Evolutionary conservation across 1,140 invertebrate genomes (phyloP).

Genomic region (Brachystomella parvula): DNA sequence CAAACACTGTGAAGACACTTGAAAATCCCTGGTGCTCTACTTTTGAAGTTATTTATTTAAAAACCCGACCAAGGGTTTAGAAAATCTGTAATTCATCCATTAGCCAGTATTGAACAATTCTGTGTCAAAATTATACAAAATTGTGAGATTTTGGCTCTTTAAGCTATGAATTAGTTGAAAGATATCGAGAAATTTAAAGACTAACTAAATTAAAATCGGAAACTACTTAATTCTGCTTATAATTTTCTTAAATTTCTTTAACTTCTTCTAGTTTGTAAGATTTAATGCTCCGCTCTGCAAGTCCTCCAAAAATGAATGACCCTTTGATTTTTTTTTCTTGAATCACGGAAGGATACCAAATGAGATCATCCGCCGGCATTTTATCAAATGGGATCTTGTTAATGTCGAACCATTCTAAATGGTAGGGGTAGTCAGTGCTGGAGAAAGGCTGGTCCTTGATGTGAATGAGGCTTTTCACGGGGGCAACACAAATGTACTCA

Average conservation of each 20-base stretch:
- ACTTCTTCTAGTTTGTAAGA: constrained; percentile 1
- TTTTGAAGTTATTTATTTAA: too few relatives aligned
- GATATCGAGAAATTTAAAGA: not conserved
- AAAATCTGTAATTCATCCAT: not conserved
- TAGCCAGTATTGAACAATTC: not conserved
- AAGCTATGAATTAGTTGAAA: not conserved
- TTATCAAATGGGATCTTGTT: constrained; percentile 3
- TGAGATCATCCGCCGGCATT: constrained; percentile 2
- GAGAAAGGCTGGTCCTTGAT: not conserved
- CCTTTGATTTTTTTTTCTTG: constrained; percentile 4
- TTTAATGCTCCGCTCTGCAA: not conserved
- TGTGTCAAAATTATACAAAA: not conserved
- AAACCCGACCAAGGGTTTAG: too few relatives aligned
- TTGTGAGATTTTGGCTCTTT: not conserved
- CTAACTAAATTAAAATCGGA: too few relatives aligned
- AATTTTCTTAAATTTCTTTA: not conserved
- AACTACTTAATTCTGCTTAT: not conserved
- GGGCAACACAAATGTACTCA: not conserved
- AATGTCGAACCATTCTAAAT: constrained; percentile 1
- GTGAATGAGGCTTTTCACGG: constrained; percentile 1
- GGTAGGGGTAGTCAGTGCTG: not conserved
- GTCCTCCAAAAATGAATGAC: not conserved
- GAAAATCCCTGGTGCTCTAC: too few relatives aligned
- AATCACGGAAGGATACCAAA: not conserved
- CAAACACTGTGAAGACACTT: too few relatives aligned